Conservation (phyloP, 2,888 invertebrate species). For the Acronicta psi region DNA sequence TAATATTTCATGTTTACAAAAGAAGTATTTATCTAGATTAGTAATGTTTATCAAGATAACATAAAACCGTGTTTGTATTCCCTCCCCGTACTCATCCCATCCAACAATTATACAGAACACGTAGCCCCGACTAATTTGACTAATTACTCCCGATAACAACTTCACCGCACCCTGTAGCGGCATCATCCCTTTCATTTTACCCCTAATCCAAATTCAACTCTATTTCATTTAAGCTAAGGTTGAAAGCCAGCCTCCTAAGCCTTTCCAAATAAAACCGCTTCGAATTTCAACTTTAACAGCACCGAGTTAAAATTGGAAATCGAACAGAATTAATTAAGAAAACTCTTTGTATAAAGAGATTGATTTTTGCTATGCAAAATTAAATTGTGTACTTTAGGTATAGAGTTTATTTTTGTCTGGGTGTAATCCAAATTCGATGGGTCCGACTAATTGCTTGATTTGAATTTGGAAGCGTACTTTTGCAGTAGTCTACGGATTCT, state of each 20-base stretch:
- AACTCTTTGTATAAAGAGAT: constrained; percentile 18
- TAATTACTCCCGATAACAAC: constrained; percentile 78
- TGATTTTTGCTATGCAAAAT: constrained; percentile 20
- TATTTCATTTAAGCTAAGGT: neutral
- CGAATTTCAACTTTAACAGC: constrained; percentile 26
- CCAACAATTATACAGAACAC: constrained; percentile 56
- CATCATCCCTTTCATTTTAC: constrained; percentile 43
- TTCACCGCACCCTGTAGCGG: constrained; percentile 62
- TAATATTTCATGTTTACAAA: neutral
- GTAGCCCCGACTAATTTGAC: constrained; percentile 76
- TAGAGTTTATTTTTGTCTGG: constrained; percentile 51
- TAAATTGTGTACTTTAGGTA: constrained; percentile 4
- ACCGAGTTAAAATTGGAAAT: constrained; percentile 28
- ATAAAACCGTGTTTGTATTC: constrained; percentile 27
- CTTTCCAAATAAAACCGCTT: neutral
- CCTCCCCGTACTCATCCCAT: constrained; percentile 25
- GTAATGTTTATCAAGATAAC: constrained; percentile 41
- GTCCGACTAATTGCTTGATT: constrained; percentile 72
- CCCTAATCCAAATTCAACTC: constrained; percentile 48
- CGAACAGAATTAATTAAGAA: constrained; percentile 16
- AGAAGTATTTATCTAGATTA: constrained; percentile 12
- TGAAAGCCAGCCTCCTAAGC: neutral
- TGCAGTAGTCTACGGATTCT: constrained; percentile 28
- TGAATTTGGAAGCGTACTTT: constrained; percentile 63
- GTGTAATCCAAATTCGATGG: constrained; percentile 41